Evolutionary conservation across 2,888 invertebrate genomes (phyloP).

Genomic region (Pollenia angustigena): DNA sequence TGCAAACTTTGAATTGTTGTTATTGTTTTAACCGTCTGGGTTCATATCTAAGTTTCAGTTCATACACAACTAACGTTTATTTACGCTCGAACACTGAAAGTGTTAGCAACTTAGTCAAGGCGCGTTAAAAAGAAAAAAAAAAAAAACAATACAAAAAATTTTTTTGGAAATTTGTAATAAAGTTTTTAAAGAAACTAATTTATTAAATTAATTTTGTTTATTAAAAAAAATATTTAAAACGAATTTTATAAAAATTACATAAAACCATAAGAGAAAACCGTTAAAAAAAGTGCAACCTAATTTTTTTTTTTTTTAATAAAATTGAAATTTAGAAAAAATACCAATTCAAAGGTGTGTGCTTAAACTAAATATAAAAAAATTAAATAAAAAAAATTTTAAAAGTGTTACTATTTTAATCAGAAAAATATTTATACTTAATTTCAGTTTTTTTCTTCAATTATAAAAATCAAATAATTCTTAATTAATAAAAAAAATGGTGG

Average conservation of each 20-base stretch:
- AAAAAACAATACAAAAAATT: background rate
- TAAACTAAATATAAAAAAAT: background rate
- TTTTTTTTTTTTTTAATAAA: background rate
- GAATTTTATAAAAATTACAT: no score
- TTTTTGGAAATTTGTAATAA: constrained; percentile 30
- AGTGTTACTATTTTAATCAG: background rate
- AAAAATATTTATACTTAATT: constrained; percentile 46
- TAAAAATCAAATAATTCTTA: background rate
- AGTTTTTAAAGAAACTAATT: constrained; percentile 2
- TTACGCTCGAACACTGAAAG: constrained; percentile 83
- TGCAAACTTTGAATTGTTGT: constrained; percentile 65
- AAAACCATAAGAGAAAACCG: no score
- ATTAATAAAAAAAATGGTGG: constrained; percentile 59
- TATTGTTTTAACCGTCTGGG: constrained; percentile 53
- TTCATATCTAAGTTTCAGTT: constrained; percentile 72
- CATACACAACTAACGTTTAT: constrained; percentile 79
- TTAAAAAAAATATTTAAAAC: background rate
- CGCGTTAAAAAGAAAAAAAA: constrained; percentile 48
- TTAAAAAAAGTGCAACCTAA: background rate
- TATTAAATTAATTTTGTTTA: background rate
- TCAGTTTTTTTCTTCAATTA: constrained; percentile 27
- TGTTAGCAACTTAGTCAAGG: constrained; percentile 78
- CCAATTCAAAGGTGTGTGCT: constrained; percentile 16
- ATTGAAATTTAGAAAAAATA: background rate
- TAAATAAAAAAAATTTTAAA: constrained; percentile 6